These are phyloP conservation scores for Falco novaeseelandiae DNA, from an alignment of 2,797 vertebrate genomes.

Conservation along the genomic window DNA sequence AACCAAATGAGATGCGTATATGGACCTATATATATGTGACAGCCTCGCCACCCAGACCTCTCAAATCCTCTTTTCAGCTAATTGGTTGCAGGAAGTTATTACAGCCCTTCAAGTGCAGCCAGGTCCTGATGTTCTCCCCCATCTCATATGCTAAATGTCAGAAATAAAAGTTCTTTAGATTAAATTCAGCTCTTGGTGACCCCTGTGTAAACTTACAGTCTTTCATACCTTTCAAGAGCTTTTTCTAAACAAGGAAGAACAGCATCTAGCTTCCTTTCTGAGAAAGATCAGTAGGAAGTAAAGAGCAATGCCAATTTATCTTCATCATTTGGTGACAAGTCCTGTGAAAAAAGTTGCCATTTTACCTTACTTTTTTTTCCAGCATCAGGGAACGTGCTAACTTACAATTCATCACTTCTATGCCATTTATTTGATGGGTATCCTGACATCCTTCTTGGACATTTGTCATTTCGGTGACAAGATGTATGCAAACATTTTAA, in stretches of 20 bases:
- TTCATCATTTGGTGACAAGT: not conserved
- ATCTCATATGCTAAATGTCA: not conserved
- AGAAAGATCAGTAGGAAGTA: not conserved
- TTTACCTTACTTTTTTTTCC: not conserved
- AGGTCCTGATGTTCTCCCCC: not conserved
- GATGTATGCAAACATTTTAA: not conserved
- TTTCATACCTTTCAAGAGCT: not conserved
- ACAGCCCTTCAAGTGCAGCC: not conserved
- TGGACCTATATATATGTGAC: not conserved
- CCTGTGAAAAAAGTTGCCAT: conserved; percentile 5
- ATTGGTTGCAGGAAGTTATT: not conserved
- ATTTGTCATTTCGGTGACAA: not conserved
- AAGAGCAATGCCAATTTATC: not conserved
- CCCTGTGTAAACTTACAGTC: not conserved
- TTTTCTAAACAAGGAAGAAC: not conserved
- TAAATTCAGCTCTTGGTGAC: not conserved
- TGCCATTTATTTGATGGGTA: not conserved
- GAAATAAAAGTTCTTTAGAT: not conserved
- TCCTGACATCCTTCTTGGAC: not conserved
- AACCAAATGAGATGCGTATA: not conserved
- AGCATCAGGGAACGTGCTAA: not conserved
- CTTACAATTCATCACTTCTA: not conserved
- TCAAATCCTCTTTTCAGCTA: not conserved
- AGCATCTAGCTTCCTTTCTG: not conserved
- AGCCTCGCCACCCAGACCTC: not conserved